Evolutionary conservation across 2,888 invertebrate genomes (phyloP).

Genomic region (Cotesia congregata): DNA sequence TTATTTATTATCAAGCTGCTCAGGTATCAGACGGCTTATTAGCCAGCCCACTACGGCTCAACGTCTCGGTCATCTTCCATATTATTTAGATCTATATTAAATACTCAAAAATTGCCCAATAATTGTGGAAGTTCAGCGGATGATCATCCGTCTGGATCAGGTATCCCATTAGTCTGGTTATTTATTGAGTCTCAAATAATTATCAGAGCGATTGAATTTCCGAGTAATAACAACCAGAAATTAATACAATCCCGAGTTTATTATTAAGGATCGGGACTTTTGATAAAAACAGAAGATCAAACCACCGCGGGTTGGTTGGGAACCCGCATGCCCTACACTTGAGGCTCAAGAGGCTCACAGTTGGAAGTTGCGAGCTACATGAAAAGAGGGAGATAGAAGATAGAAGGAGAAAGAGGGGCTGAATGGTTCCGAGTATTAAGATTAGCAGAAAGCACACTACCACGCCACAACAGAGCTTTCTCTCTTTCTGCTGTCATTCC

Average conservation of each 20-base stretch:
- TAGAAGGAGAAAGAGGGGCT: constrained; percentile 34
- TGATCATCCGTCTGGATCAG: no score
- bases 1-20: background rate
- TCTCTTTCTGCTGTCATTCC: constrained; percentile 17
- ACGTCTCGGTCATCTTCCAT: no score
- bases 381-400: constrained; percentile 22
- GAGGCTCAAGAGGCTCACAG: background rate
- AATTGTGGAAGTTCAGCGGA: no score
- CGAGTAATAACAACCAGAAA: background rate
- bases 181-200: no score
- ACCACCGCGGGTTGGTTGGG: constrained; percentile 52
- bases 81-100: no score
- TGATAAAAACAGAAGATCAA: constrained; percentile 55
- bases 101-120: no score
- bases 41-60: background rate
- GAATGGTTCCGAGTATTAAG: constrained; percentile 60
- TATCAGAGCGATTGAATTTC: no score
- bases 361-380: background rate
- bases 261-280: constrained; percentile 26
- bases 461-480: constrained; percentile 7
- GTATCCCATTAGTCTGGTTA: no score
- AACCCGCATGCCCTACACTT: constrained; percentile 53
- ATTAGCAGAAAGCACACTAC: constrained; percentile 61
- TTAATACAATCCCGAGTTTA: background rate
- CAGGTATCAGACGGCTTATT: background rate